Base-by-base conservation (phyloP, 1,140 invertebrate genomes). In the Pachyrhynchus sulphureomaculatus region DNA sequence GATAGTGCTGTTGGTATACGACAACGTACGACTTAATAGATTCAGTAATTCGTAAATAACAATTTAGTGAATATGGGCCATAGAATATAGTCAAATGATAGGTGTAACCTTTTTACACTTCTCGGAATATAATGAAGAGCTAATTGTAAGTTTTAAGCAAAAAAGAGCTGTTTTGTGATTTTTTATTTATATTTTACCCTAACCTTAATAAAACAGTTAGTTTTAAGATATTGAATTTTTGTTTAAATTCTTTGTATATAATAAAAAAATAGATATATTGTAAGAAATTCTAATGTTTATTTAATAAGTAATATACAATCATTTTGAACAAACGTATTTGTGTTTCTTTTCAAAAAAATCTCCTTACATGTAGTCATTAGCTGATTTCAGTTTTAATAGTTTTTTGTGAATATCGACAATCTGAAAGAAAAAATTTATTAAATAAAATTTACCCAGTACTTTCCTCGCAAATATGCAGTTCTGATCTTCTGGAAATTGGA, bases 331-430 rank as follows among this genome's bases (percentile, higher is more conserved):
- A 18, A n/a, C 2, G n/a, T 15, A 26, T 10, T 12, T 33, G 52
- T 24, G 32, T 56, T 56, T 56, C 10, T 26, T 44, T 56, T 45
- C 20, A 26, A n/a, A 39, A 1, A 3, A n/a, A 10, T 39, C 24
- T 32, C 37, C 2, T 15, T 53, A 24, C 15, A 29, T 21, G n/a
- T 33, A 47, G 18, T 67, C 52, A 37, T 68, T 69, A 4, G 39
- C 23, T 57, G 60, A 45, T 51, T 68, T 63, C 15, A 71, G 20
- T 15, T 66, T 26, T 8, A 67, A 34, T 1, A 74, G 42, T 49
- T 70, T 72, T 37, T 69, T 72, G 18, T 74, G 72, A 24, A 72
- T 64, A 10, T 66, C 68, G 45, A 69, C 64, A 41, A 74, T 68
- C 72, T 74, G 52, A 33, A 70, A 72, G 39, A 51, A 29, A 29